These are phyloP conservation scores for Zaprionus africanus DNA, from an alignment of 1,140 invertebrate genomes.

Conservation along the genomic window DNA sequence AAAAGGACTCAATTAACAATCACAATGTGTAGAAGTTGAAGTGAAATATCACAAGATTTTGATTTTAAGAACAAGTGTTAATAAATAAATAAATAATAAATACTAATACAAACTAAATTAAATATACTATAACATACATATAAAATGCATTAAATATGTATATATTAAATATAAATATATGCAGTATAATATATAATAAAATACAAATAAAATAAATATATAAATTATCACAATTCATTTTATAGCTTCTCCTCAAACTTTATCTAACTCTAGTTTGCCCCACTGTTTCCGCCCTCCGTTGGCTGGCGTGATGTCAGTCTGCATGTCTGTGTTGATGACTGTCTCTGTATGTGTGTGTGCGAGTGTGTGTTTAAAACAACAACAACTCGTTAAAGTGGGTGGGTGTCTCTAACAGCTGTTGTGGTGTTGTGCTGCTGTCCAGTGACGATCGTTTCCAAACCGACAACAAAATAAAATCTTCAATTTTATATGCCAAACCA, in stretches of 20 bases:
- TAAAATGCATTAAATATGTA: too few species aligned
- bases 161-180: background rate
- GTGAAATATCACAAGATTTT: too few species aligned
- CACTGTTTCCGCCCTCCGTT: slow-evolving; percentile 13
- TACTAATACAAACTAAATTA: too few species aligned
- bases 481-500: slow-evolving; percentile 67
- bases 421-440: slow-evolving; percentile 16
- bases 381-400: slow-evolving; percentile 64
- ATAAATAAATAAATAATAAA: too few species aligned
- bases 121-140: too few species aligned
- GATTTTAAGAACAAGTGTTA: background rate
- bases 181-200: background rate
- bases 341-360: background rate
- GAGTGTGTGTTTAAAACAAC: slow-evolving; percentile 20
- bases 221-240: too few species aligned
- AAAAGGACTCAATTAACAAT: too few species aligned
- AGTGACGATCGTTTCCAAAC: slow-evolving; percentile 27
- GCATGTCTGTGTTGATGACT: background rate
- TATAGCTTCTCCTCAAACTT: background rate
- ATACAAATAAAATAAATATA: background rate
- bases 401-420: slow-evolving; percentile 66
- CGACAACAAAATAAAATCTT: slow-evolving; percentile 69
- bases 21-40: too few species aligned
- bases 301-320: slow-evolving; percentile 6
- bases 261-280: background rate